Evolutionary conservation across 92 coral and sea anemone genomes (phyloP).

Genomic region (Heteractis magnifica): DNA sequence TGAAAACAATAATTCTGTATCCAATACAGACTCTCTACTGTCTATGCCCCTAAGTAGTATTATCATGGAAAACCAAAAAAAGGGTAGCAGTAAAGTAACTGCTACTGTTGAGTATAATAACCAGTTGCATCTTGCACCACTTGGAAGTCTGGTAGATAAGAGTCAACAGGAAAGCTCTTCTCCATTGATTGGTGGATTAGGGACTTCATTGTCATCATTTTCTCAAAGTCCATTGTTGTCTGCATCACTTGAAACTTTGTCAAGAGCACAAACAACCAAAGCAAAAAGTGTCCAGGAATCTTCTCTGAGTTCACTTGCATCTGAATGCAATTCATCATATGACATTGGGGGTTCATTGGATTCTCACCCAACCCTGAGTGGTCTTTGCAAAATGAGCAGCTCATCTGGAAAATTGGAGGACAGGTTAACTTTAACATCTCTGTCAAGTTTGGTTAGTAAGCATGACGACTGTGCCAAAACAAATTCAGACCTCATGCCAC

Average conservation of each 20-base stretch:
- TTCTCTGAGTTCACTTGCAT: conserved; percentile 1
- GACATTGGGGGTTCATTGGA: too few species aligned
- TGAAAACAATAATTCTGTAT: neutral
- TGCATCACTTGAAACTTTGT: conserved; percentile 7
- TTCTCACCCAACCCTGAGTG: neutral
- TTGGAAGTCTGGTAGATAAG: conserved; percentile 13
- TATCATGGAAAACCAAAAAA: neutral
- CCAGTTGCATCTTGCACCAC: conserved; percentile 22
- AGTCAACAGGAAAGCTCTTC: neutral
- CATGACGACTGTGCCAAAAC: neutral
- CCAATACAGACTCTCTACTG: neutral
- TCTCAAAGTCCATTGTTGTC: conserved; percentile 25
- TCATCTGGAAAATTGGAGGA: neutral
- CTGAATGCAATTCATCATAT: neutral
- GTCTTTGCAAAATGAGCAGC: neutral
- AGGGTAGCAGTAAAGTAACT: neutral
- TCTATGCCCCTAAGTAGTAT: conserved; percentile 17
- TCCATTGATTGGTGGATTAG: neutral
- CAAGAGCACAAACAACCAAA: conserved; percentile 8
- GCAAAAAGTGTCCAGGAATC: neutral
- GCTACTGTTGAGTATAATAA: neutral
- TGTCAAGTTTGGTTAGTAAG: conserved; percentile 19
- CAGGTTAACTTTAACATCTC: neutral
- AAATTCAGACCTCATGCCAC: neutral
- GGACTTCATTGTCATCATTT: neutral